Conservation (phyloP, 2,888 invertebrate species). For the Oligia fasciuncula region DNA sequence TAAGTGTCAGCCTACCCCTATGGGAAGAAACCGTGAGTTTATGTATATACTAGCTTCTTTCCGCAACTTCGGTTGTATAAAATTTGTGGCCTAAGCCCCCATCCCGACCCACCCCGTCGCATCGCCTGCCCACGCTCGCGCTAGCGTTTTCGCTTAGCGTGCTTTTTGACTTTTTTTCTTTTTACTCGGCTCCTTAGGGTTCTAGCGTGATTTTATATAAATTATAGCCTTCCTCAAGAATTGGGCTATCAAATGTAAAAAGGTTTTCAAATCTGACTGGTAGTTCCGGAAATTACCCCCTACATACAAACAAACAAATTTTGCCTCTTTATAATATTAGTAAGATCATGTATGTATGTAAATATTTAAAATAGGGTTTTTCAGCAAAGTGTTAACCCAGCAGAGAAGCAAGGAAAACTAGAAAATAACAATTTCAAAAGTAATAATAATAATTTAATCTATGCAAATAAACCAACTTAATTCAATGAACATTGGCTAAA, state of each 20-base stretch:
- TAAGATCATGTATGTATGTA: neutral
- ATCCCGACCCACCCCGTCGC: too few relatives aligned
- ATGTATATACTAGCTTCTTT: neutral
- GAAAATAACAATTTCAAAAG: neutral
- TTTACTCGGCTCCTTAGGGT: too few relatives aligned
- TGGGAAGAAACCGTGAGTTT: neutral
- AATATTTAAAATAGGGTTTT: neutral
- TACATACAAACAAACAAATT: too few relatives aligned
- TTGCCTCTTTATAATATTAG: too few relatives aligned
- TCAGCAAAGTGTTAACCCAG: neutral
- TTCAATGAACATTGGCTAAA: conserved; percentile 8
- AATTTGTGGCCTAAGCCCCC: neutral
- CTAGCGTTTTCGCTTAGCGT: too few relatives aligned
- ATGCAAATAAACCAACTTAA: conserved; percentile 5
- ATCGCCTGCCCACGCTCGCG: neutral
- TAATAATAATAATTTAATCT: neutral
- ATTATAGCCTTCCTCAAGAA: too few relatives aligned
- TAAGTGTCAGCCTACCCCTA: neutral
- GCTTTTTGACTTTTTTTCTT: too few relatives aligned
- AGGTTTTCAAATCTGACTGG: too few relatives aligned
- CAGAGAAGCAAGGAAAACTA: neutral
- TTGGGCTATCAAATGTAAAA: too few relatives aligned
- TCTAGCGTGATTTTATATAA: too few relatives aligned
- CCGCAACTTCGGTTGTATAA: neutral
- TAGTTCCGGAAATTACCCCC: too few relatives aligned